Evolutionary conservation across 2,888 invertebrate species (phyloP), one percentile per base, ranked within the genome.

Genomic region (Altica lythri): DNA sequence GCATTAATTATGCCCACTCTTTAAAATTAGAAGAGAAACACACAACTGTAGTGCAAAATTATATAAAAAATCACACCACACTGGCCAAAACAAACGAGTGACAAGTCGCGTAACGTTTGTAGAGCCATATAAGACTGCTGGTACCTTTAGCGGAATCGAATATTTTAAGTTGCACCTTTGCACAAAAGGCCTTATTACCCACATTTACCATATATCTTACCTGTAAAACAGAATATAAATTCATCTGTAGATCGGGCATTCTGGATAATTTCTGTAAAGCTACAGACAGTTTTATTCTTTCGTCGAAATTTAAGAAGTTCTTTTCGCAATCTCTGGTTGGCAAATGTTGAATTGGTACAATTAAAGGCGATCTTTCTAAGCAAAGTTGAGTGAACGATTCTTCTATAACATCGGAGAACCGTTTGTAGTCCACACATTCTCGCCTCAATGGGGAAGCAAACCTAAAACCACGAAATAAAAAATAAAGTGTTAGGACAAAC

Each of bases 271-370:
- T 88, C 73, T 84, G 81, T 66, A 90, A 79, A 1, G 87, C 88
- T 50, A 79, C 76, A 1, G 86, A 82, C 29, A 86, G 80, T 22
- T 79, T 71, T 53, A 79, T 79, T 18, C 90, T 78, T 75, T 90
- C 89, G 58, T 89, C 87, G 72, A 85, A 89, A 76, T 87, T 87
- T 60, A 90, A 81, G 80, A 87, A 89, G 62, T 80, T 80, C 57
- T 75, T 75, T 10, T 83, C 80, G 61, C 84, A 80, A 70, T 87
- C 86, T 32, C 79, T 73, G 37, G 84, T 82, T 27, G 90, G 88
- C 58, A 88, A 77, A 72, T 89, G 87, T 62, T 86, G 83, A 10
- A 89, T 71, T 0, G 90, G 90, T 56, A 81, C 75, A 53, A 88
- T 75, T 56, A 88, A 78, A 8, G 89, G 86, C 44, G 86, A 82